A percentile compares a stretch with the other conserved stretches of the same genome.
These are phyloP conservation scores for Haliclona indistincta DNA, from an alignment of 37 sponge, comb jelly and placozoan species.

Conservation along the genomic window DNA sequence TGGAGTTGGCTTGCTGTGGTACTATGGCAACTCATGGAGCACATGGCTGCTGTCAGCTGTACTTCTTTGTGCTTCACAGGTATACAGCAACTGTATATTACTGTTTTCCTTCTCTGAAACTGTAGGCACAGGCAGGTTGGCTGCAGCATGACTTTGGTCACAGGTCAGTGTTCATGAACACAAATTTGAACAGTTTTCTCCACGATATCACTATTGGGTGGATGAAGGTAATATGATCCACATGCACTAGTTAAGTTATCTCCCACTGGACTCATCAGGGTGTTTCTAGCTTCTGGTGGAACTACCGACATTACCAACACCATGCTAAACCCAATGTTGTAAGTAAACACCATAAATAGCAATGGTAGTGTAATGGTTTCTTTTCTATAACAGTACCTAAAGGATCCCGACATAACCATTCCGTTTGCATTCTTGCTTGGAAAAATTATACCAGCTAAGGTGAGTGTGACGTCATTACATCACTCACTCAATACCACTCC, in stretches of 20 bases:
- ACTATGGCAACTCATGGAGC: slow-evolving; percentile 59
- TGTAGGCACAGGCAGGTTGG: slow-evolving; percentile 82
- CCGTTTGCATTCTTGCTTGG: slow-evolving; percentile 72
- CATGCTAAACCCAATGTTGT: slow-evolving; percentile 90
- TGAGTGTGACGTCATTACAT: neutral
- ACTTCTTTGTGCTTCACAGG: slow-evolving; percentile 35
- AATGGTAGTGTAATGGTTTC: neutral
- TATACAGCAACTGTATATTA: neutral
- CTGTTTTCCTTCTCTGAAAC: neutral
- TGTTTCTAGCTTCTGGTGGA: slow-evolving; percentile 81
- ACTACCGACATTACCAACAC: slow-evolving; percentile 78
- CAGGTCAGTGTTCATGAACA: slow-evolving; percentile 62
- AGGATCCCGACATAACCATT: slow-evolving; percentile 84
- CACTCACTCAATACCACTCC: neutral
- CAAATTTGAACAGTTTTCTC: slow-evolving; percentile 51
- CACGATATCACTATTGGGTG: slow-evolving; percentile 62
- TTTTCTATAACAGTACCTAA: slow-evolving; percentile 52
- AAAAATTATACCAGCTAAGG: slow-evolving; percentile 64
- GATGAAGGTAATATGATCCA: slow-evolving; percentile 40
- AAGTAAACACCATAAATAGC: neutral
- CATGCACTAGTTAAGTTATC: neutral
- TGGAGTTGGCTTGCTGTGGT: slow-evolving; percentile 49
- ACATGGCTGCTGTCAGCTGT: slow-evolving; percentile 49
- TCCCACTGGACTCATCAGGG: slow-evolving; percentile 20
- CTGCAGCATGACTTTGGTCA: slow-evolving; percentile 90